A percentile compares a stretch with the other conserved stretches of the same genome.
Conservation (phyloP, 2,888 invertebrate genomes). For the Schrankia costaestrigalis region DNA sequence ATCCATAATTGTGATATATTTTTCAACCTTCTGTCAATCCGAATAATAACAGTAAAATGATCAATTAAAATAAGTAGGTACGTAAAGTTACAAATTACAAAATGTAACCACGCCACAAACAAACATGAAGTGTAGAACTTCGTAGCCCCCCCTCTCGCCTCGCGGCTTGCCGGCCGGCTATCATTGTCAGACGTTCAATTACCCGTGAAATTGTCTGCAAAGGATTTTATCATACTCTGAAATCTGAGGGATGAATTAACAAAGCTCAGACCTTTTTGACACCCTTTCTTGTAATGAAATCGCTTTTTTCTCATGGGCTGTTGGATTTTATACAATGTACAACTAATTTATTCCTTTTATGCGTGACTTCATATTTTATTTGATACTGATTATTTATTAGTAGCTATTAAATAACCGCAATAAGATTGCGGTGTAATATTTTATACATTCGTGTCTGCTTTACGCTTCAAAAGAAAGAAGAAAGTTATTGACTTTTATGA, state of each 20-base stretch:
- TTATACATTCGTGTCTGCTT: too few species aligned
- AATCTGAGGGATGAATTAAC: slow-evolving; percentile 31
- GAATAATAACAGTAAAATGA: background rate
- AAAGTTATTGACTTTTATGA: too few species aligned
- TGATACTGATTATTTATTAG: too few species aligned
- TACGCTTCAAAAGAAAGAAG: too few species aligned
- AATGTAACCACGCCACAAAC: slow-evolving; percentile 45
- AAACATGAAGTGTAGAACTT: slow-evolving; percentile 38
- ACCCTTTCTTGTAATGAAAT: slow-evolving; percentile 16
- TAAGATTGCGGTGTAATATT: too few species aligned
- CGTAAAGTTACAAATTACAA: slow-evolving; percentile 27
- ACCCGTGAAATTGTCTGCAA: slow-evolving; percentile 67
- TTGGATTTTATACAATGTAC: too few species aligned
- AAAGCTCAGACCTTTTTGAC: slow-evolving; percentile 20
- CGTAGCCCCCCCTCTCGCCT: slow-evolving; percentile 28
- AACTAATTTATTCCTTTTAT: too few species aligned
- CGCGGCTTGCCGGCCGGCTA: slow-evolving; percentile 32
- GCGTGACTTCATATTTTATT: too few species aligned
- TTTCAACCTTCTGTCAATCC: too few species aligned
- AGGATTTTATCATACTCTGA: slow-evolving; percentile 43
- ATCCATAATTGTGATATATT: too few species aligned
- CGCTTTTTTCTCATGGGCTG: too few species aligned
- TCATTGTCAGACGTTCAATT: slow-evolving; percentile 65
- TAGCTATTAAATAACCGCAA: too few species aligned
- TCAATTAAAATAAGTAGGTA: background rate